phyloP scores from a whole-genome alignment of 2,888 invertebrate species.

The Clanis bilineata region DNA sequence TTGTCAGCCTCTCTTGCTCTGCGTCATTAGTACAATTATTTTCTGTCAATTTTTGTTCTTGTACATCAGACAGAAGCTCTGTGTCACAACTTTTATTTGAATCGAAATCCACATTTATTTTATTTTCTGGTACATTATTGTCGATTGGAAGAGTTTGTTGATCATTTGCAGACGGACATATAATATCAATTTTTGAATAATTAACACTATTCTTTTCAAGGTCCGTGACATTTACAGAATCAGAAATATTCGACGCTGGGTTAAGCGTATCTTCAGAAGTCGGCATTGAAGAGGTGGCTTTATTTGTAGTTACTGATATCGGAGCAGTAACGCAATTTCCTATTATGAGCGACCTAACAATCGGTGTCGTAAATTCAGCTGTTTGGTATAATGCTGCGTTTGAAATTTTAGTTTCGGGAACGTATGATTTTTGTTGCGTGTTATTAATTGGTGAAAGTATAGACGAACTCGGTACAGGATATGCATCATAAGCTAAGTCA shows the following conservation, averaged over 20 bases:
- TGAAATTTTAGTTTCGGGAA: neutral
- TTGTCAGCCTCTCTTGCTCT: slow-evolving; percentile 48
- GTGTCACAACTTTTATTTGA: slow-evolving; percentile 37
- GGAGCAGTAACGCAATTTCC: neutral
- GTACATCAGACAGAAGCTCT: slow-evolving; percentile 55
- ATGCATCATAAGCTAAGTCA: slow-evolving; percentile 51
- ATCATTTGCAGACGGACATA: neutral
- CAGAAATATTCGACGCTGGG: no score
- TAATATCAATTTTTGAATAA: neutral
- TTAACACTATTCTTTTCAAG: neutral
- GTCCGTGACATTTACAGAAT: neutral
- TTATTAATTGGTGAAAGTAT: neutral
- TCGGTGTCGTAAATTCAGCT: neutral
- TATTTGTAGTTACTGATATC: neutral
- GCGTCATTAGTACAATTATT: slow-evolving; percentile 29
- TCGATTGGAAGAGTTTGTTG: no score
- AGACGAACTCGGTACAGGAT: slow-evolving; percentile 26
- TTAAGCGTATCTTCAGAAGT: neutral
- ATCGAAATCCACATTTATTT: slow-evolving; percentile 27
- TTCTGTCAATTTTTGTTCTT: slow-evolving; percentile 38
- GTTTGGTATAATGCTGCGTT: neutral
- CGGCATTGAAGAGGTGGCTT: neutral
- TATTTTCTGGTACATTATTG: neutral
- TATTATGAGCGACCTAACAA: neutral
- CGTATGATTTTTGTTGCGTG: neutral